A percentile compares a stretch with the other conserved stretches of the same genome.
Evolutionary conservation across 2,888 invertebrate species (phyloP).

Genomic region (Pelosia muscerda): DNA sequence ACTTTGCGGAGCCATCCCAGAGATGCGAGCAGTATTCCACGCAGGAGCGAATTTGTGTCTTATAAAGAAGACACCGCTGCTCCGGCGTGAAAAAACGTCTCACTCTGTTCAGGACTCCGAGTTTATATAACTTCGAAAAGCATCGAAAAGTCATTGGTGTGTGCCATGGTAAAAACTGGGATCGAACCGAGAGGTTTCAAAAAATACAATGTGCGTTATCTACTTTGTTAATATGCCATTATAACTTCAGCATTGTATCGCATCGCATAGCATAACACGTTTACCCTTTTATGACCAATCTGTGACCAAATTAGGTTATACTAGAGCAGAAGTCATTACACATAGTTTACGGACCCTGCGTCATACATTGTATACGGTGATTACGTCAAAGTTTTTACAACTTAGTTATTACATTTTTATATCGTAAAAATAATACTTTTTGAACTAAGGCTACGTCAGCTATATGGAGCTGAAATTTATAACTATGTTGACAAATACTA

Average conservation of each 20-base stretch:
- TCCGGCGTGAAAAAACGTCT: too few species aligned
- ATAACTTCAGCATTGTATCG: not conserved
- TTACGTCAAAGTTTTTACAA: constrained; percentile 1
- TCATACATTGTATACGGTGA: constrained; percentile 6
- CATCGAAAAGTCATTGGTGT: too few species aligned
- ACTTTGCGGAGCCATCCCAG: too few species aligned
- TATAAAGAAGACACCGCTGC: too few species aligned
- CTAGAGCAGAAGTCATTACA: constrained; percentile 5
- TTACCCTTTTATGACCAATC: not conserved
- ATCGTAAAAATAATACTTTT: not conserved
- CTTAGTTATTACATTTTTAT: constrained; percentile 7
- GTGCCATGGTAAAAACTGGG: too few species aligned
- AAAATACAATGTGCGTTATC: not conserved
- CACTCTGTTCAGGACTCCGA: too few species aligned
- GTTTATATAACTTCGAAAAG: too few species aligned
- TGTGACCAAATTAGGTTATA: constrained; percentile 7
- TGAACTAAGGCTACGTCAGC: not conserved
- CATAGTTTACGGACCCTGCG: constrained; percentile 2
- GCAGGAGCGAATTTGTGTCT: too few species aligned
- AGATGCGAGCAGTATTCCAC: too few species aligned
- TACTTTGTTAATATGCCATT: not conserved
- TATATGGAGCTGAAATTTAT: not conserved
- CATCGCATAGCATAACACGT: not conserved
- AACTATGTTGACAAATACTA: not conserved
- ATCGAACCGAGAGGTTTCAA: too few species aligned